Percentiles rank a stretch among this genome's conserved stretches.
Conservation (phyloP, 2,113 vertebrate species). For the Speoplatyrhinus poulsoni region DNA sequence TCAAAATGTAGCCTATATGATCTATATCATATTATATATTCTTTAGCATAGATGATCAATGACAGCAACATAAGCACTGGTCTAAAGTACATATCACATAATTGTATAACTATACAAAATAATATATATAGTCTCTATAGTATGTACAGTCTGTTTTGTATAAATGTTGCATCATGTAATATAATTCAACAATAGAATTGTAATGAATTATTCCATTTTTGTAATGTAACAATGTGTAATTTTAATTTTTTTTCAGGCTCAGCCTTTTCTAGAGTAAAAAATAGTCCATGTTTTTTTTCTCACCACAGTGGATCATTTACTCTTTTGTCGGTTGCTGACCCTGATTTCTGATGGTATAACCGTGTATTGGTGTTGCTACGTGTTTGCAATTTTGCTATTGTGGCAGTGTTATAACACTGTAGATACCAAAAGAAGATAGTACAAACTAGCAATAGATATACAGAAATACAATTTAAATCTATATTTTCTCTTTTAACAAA, state of each 20-base stretch:
- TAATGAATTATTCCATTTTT: too few species aligned
- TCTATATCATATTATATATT: too few species aligned
- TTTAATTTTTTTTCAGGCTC: not conserved
- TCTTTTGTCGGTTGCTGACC: not conserved
- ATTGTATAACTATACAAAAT: too few species aligned
- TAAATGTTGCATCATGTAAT: not conserved
- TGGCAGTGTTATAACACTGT: not conserved
- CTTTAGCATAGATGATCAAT: too few species aligned
- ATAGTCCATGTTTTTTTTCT: not conserved
- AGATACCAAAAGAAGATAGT: not conserved
- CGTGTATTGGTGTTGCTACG: not conserved
- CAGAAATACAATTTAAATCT: too few species aligned
- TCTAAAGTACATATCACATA: too few species aligned
- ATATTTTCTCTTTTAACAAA: too few species aligned
- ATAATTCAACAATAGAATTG: too few species aligned
- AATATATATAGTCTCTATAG: too few species aligned
- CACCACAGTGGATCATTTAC: conserved; percentile 17
- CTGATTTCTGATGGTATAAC: conserved; percentile 2
- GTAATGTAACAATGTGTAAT: too few species aligned
- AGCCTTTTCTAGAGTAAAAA: not conserved
- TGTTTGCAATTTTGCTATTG: not conserved
- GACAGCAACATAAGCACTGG: too few species aligned
- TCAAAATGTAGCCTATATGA: too few species aligned
- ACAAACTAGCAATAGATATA: not conserved
- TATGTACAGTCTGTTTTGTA: not conserved